Evolutionary conservation across 1,140 invertebrate genomes (phyloP), one percentile per base, ranked within the genome.

Genomic region (Drosophila lowei): DNA sequence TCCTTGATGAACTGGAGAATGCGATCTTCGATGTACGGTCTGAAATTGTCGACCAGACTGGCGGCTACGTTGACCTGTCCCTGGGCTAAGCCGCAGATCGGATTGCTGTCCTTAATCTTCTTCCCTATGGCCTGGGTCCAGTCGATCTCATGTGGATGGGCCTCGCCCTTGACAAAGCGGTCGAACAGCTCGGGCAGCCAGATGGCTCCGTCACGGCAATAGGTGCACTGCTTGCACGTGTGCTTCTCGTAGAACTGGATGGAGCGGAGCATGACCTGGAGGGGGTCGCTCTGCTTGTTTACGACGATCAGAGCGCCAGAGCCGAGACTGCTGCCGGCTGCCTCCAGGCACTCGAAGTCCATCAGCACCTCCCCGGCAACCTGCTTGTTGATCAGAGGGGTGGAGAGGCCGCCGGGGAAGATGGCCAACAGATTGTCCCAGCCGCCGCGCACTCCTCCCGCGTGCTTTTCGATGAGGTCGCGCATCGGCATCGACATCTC

Each of bases 291-390:
- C 79, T 97, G 95, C 79, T 98, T 98, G 92, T 99, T 98, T 97
- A 99, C 99, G 1, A 99, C 99, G 89, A 99, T 99, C 28, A 99
- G 92, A 50, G 98, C 98, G n/a, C 98, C 99, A 1, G 99, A 99
- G 43, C 99, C 99, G 16, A 99, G 94, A 62, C 95, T 96, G 30
- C 97, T 98, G 92, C 99, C 96, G 1, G 94, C 97, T 38, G 95
- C 95, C 8, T 98, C 94, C 49, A 99, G 93, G 1, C 95, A 97
- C 92, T 99, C 98, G 91, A 99, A 99, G 91, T 99, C 99, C 97
- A 99, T 97, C 8, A 98, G 89, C 2, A 97, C 97, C 63, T 96
- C 95, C 48, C 97, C 95, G 92, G 98, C 99, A 1, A 97, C 95
- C 95, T 93, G 94, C 93, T 98, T 98, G 38, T 98, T 97, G 74